Percentiles rank a stretch among this genome's conserved stretches.
phyloP scores from a whole-genome alignment of 2,888 invertebrate genomes.

The Belgica antarctica region DNA sequence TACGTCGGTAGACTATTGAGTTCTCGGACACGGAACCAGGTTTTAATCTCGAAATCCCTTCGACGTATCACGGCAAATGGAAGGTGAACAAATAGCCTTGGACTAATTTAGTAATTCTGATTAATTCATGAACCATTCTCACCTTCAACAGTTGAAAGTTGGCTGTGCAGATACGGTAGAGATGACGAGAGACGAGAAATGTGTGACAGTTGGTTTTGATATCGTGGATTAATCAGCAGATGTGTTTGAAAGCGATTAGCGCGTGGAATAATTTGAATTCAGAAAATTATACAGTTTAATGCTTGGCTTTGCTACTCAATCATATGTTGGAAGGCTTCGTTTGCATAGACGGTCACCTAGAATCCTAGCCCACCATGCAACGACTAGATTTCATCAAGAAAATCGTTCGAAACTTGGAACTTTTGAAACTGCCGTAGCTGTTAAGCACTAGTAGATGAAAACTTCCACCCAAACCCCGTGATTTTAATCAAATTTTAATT shows the following conservation, averaged over 20 bases:
- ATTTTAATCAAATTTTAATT: too few species aligned
- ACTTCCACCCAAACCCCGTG: too few species aligned
- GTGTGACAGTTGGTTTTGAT: neutral
- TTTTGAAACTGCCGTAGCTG: too few species aligned
- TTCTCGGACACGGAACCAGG: neutral
- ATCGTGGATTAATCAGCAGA: neutral
- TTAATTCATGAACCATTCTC: neutral
- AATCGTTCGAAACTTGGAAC: too few species aligned
- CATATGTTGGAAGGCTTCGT: too few species aligned
- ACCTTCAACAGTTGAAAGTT: constrained; percentile 1
- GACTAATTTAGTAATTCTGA: neutral
- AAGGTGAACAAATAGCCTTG: neutral
- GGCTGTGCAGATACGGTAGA: neutral
- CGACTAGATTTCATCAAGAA: neutral
- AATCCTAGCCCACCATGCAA: too few species aligned
- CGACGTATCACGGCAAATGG: constrained; percentile 7
- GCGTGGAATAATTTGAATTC: too few species aligned
- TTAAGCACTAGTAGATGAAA: too few species aligned
- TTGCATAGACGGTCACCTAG: too few species aligned
- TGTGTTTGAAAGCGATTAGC: too few species aligned
- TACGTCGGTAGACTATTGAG: neutral
- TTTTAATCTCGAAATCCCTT: constrained; percentile 19
- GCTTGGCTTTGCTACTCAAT: too few species aligned
- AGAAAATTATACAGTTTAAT: too few species aligned
- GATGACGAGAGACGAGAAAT: constrained; percentile 3